phyloP scores from a whole-genome alignment of 2,113 vertebrate species.

The Campylomormyrus tamandua region DNA sequence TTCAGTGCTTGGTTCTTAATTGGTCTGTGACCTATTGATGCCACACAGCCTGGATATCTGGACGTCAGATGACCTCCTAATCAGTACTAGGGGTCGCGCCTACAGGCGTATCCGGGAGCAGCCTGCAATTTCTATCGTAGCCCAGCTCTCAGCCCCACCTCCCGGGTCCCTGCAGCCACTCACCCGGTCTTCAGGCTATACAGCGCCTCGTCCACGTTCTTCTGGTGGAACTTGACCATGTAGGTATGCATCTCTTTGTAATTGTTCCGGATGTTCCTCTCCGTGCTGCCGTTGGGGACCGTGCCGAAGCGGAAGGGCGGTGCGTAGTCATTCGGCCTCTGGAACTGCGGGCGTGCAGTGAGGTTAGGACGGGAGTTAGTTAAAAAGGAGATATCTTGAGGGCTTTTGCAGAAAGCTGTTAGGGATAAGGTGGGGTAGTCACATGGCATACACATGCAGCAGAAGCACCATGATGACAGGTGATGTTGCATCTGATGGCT shows the following conservation, averaged over 20 bases:
- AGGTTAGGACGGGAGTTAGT: slow-evolving; percentile 7
- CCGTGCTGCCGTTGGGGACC: slow-evolving; percentile 95
- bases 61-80: not conserved
- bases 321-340: slow-evolving; percentile 96
- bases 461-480: not conserved
- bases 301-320: slow-evolving; percentile 97
- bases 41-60: not conserved
- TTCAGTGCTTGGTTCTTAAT: not conserved
- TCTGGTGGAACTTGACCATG: slow-evolving; percentile 99
- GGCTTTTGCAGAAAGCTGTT: not conserved
- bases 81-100: not conserved
- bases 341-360: slow-evolving; percentile 68
- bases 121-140: not conserved
- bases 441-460: not conserved
- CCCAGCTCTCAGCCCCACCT: slow-evolving; percentile 16
- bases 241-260: slow-evolving; percentile 97
- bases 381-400: not conserved
- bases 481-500: not conserved
- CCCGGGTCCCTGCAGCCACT: slow-evolving; percentile 38
- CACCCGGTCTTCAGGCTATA: slow-evolving; percentile 90
- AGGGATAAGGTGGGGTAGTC: not conserved
- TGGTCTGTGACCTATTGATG: not conserved
- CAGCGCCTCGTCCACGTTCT: slow-evolving; percentile 87
- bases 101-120: not conserved
- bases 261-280: slow-evolving; percentile 98